Conservation (phyloP, 1,140 invertebrate species). For the Melitaea cinxia region DNA sequence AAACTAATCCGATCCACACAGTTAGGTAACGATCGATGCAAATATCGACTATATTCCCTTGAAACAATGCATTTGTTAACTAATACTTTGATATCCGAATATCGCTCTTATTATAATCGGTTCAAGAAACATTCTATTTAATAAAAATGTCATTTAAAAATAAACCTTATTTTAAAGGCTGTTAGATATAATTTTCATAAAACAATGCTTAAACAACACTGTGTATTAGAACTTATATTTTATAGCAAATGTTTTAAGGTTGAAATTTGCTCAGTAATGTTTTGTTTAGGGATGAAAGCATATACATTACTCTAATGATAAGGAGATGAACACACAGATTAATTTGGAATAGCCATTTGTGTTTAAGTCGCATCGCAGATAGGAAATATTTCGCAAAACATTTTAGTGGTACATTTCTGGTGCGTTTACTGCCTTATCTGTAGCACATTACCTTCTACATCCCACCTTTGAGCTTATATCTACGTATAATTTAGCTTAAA, state of each 20-base stretch:
- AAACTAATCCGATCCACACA: background rate
- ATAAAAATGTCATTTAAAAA: background rate
- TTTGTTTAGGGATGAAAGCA: constrained; percentile 8
- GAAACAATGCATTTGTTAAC: background rate
- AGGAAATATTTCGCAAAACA: background rate
- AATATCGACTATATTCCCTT: background rate
- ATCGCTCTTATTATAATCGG: background rate
- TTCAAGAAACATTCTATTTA: background rate
- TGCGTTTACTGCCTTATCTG: no score
- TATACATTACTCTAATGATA: constrained; percentile 26
- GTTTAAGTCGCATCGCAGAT: constrained; percentile 7
- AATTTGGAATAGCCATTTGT: constrained; percentile 26
- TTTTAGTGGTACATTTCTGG: no score
- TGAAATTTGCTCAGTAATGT: background rate
- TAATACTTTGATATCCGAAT: background rate
- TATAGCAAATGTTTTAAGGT: background rate
- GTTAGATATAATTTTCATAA: background rate
- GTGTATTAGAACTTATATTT: background rate
- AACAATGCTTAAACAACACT: background rate
- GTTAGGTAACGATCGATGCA: background rate
- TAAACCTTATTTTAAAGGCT: background rate
- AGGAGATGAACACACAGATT: constrained; percentile 30
- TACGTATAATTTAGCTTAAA: no score
- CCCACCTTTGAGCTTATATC: no score
- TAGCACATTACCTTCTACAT: no score